Percentiles rank a stretch among this genome's conserved stretches.
Evolutionary conservation across 2,113 vertebrate species (phyloP).

Genomic region (Plotosus lineatus): DNA sequence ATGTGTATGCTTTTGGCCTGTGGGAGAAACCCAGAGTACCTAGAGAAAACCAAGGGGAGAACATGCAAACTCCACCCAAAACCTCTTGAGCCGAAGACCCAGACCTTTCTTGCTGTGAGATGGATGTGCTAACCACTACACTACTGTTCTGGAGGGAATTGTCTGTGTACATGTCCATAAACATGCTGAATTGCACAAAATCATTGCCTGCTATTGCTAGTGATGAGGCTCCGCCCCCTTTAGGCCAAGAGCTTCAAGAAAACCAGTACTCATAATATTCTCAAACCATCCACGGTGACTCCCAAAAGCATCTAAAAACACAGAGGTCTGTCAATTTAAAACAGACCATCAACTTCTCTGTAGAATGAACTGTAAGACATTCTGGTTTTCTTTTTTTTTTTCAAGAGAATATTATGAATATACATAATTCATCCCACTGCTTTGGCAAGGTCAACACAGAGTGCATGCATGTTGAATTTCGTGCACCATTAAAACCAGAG

Average conservation of each 20-base stretch:
- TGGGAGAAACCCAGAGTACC: too few species aligned
- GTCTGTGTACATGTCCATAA: constrained; percentile 30
- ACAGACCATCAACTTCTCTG: not conserved
- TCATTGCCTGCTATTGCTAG: constrained; percentile 29
- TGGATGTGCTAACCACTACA: too few species aligned
- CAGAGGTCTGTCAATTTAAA: not conserved
- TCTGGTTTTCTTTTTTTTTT: not conserved
- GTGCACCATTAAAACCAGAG: not conserved
- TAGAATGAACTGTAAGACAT: not conserved
- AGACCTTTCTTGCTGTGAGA: too few species aligned
- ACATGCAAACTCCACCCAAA: too few species aligned
- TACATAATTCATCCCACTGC: not conserved
- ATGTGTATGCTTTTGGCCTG: too few species aligned
- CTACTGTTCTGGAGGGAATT: constrained; percentile 26
- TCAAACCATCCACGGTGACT: not conserved
- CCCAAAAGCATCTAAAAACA: not conserved
- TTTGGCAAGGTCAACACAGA: not conserved
- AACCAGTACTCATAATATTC: not conserved
- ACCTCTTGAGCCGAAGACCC: too few species aligned
- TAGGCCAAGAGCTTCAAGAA: constrained; percentile 10
- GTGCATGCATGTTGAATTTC: not conserved
- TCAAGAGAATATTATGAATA: not conserved
- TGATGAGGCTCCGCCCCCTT: constrained; percentile 1
- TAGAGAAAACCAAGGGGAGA: too few species aligned
- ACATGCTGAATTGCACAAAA: constrained; percentile 10